Evolutionary conservation across 1,140 invertebrate species (phyloP), one percentile per base, ranked within the genome.

Genomic region (Saccostrea cuccullata): DNA sequence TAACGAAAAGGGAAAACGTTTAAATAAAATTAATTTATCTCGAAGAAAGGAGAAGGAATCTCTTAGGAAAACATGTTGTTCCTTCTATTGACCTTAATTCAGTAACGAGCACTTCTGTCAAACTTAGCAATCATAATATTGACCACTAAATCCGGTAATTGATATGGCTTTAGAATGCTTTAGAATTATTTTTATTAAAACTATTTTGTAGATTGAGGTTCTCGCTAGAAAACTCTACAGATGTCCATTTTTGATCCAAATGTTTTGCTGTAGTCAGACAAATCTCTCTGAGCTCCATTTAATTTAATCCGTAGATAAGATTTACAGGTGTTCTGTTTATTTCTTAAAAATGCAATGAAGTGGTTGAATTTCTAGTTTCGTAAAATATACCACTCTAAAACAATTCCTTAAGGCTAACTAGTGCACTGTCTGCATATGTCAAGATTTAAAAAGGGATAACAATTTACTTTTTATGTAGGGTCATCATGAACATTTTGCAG

Each of bases 131-230:
- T 17, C 70, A 26, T 36, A 77, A 77, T 77, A 77, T 77, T 77
- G 70, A 77, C 70, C 70, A 77, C 70, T 15, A 77, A 77, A 77
- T 26, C 70, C 70, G 70, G 70, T 77, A 77, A 77, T 77, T 77
- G 70, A 77, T 36, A 77, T 77, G 15, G 70, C 70, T 77, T 77
- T 77, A 20, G 30, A 30, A 26, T 77, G 70, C 70, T 77, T 77
- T 77, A 20, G 30, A 30, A 26, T 77, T 77, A 30, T 77, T 23
- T 30, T 36, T 77, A 40, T 77, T 30, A 30, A 77, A 36, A 77
- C 23, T 77, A 77, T 77, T 26, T 67, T 36, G 70, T 36, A 77
- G 23, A 64, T 30, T 77, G 70, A 30, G 30, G 70, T 77, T 17
- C 26, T 12, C 12, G 12, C 1, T 17, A 12, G 23, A 73, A 30